Evolutionary conservation across 2,113 vertebrate genomes (phyloP).

Genomic region (Oreocharis arfaki): DNA sequence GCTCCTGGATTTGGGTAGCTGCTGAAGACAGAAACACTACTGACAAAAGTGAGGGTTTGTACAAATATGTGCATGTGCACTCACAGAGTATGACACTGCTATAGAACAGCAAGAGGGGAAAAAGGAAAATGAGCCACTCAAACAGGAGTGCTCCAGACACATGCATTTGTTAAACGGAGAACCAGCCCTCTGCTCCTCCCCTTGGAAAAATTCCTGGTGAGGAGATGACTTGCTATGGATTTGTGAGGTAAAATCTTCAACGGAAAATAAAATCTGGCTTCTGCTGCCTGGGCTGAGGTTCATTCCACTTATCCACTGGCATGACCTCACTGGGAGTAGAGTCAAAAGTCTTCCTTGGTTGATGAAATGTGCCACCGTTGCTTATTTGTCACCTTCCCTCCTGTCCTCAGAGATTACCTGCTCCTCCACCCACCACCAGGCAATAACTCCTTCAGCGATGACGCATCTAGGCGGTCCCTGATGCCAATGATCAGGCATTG

Average conservation of each 20-base stretch:
- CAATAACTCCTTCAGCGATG: neutral
- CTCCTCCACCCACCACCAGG: neutral
- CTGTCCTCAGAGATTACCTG: neutral
- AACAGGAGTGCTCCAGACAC: neutral
- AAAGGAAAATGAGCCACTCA: neutral
- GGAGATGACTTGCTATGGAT: neutral
- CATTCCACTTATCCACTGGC: neutral
- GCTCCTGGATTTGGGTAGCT: neutral
- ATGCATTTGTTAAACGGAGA: neutral
- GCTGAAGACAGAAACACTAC: neutral
- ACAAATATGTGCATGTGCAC: rapidly evolving
- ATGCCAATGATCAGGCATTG: neutral
- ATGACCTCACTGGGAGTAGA: neutral
- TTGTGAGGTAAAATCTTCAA: conserved; percentile 32
- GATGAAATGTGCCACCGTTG: neutral
- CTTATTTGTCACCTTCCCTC: neutral
- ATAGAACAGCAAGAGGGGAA: neutral
- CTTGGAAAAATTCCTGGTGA: neutral
- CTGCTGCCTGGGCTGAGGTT: neutral
- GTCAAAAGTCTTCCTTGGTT: neutral
- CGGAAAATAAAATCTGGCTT: neutral
- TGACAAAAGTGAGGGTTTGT: neutral
- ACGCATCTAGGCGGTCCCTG: rapidly evolving
- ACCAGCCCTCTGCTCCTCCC: neutral
- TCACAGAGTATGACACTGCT: neutral